A percentile compares a stretch with the other conserved stretches of the same genome.
Conservation (phyloP, 2,113 vertebrate species). For the Emydocephalus ijimae region DNA sequence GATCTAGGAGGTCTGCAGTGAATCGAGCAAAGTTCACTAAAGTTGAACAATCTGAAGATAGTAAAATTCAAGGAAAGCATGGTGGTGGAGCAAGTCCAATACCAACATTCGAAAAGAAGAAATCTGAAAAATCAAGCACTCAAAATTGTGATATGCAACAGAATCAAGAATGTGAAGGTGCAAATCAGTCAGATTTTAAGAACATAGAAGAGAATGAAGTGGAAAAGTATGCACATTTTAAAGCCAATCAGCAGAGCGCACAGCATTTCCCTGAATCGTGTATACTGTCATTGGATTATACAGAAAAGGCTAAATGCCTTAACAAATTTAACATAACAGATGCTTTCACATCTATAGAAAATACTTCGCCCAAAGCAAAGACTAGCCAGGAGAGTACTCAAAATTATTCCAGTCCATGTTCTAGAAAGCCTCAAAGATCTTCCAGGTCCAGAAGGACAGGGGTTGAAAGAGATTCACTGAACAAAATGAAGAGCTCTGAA, state of each 20-base stretch:
- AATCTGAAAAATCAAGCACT: slow-evolving; percentile 21
- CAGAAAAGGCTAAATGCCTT: rapidly evolving
- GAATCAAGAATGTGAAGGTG: rapidly evolving
- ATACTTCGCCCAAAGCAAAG: rapidly evolving
- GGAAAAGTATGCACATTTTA: background rate
- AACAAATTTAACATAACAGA: background rate
- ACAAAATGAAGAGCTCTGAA: rapidly evolving
- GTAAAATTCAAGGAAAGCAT: background rate
- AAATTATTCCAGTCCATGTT: rapidly evolving
- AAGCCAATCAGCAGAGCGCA: background rate
- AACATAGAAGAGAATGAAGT: rapidly evolving
- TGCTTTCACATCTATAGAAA: rapidly evolving
- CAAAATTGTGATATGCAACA: background rate
- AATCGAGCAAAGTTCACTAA: slow-evolving; percentile 8
- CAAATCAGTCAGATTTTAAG: background rate
- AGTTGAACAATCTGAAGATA: rapidly evolving
- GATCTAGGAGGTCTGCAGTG: slow-evolving; percentile 8
- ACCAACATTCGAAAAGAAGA: background rate
- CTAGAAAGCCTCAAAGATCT: rapidly evolving
- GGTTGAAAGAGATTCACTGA: rapidly evolving
- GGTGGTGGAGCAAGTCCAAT: background rate
- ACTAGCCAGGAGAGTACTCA: slow-evolving; percentile 3
- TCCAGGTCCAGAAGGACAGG: background rate
- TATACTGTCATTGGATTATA: background rate
- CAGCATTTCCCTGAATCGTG: rapidly evolving